Percentiles rank a stretch among this genome's conserved stretches.
Evolutionary conservation across 2,797 vertebrate species (phyloP).

Genomic region (Schizothorax lantsangensis): DNA sequence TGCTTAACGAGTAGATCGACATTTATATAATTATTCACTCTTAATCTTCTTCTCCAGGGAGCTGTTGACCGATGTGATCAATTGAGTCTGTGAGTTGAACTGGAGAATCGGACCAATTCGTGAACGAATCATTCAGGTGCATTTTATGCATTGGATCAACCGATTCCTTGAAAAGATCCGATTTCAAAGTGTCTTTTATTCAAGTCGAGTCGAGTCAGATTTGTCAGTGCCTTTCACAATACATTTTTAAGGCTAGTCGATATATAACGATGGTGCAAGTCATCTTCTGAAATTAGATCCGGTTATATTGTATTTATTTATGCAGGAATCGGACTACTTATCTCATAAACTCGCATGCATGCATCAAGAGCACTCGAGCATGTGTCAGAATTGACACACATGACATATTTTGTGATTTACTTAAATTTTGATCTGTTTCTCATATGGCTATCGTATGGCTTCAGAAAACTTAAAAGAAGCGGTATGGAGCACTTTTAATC

Average conservation of each 20-base stretch:
- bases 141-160: not conserved
- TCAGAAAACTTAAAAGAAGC: not conserved
- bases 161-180: not conserved
- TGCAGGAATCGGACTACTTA: not conserved
- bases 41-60: not conserved
- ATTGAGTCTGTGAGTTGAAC: not conserved
- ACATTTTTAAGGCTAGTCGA: not conserved
- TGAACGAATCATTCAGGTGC: not conserved
- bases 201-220: not conserved
- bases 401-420: not conserved
- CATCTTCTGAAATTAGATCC: not conserved
- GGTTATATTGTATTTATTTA: not conserved
- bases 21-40: conserved; percentile 1
- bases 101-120: not conserved
- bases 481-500: not conserved
- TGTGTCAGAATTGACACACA: not conserved
- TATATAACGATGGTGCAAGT: not conserved
- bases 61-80: not conserved
- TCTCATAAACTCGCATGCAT: not conserved
- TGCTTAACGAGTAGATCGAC: not conserved
- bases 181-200: not conserved
- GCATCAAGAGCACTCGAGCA: too few species aligned
- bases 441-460: not conserved
- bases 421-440: not conserved
- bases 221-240: not conserved